Evolutionary conservation across 2,888 invertebrate genomes (phyloP).

Genomic region (Erebia ligea): DNA sequence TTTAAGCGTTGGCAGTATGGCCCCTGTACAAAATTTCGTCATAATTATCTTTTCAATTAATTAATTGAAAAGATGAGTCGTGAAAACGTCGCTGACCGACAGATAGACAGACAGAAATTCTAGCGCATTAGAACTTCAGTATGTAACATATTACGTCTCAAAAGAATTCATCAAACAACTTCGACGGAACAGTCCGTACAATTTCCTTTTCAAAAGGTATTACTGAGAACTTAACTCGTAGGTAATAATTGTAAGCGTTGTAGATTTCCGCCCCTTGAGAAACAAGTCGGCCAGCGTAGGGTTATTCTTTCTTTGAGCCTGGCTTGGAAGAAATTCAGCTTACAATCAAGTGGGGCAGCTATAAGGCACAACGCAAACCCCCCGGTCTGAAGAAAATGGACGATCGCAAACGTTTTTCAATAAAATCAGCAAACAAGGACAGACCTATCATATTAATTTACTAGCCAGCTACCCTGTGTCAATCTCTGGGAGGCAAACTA

Average conservation of each 20-base stretch:
- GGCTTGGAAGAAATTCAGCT: constrained; percentile 31
- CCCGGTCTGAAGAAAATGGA: neutral
- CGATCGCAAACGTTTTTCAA: neutral
- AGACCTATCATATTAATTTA: too few species aligned
- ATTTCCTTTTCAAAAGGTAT: neutral
- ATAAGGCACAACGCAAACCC: constrained; percentile 26
- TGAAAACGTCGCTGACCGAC: too few species aligned
- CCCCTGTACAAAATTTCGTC: too few species aligned
- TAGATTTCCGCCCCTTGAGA: constrained; percentile 31
- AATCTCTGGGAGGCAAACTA: too few species aligned
- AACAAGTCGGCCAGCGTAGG: constrained; percentile 31
- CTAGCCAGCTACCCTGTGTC: too few species aligned
- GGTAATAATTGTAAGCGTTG: constrained; percentile 25
- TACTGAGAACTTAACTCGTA: constrained; percentile 20
- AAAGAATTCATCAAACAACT: neutral
- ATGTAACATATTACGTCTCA: neutral
- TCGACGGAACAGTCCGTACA: neutral
- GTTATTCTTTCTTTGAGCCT: constrained; percentile 33
- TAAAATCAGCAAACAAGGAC: too few species aligned
- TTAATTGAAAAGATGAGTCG: too few species aligned
- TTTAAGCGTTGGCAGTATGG: too few species aligned
- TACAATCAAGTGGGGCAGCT: constrained; percentile 38
- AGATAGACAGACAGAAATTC: neutral
- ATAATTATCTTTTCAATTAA: too few species aligned
- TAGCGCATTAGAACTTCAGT: neutral